phyloP scores from a whole-genome alignment of 2,888 invertebrate species.

The Aphidoletes aphidimyza region DNA sequence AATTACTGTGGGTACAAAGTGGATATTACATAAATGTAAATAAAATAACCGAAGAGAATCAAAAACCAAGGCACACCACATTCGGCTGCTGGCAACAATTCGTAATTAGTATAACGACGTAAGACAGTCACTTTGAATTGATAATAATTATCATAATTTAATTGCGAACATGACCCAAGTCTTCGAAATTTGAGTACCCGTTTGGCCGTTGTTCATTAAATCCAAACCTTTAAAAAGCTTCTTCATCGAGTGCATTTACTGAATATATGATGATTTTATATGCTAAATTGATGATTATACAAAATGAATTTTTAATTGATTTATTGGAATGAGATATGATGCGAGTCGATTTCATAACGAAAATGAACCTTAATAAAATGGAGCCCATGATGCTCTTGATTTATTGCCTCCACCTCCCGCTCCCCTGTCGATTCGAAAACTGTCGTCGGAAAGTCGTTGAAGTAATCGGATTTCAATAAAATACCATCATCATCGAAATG shows the following conservation, averaged over 20 bases:
- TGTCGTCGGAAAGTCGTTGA: background rate
- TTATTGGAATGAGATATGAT: background rate
- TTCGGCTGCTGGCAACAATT: background rate
- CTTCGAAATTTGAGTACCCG: too few species aligned
- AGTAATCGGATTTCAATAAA: background rate
- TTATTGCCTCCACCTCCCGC: too few species aligned
- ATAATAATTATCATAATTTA: slow-evolving; percentile 35
- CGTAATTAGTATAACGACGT: background rate
- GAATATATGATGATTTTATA: background rate
- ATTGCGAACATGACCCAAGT: background rate
- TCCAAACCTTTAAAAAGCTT: background rate
- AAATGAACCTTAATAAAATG: too few species aligned
- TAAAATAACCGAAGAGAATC: too few species aligned
- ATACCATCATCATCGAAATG: background rate
- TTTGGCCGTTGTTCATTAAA: too few species aligned
- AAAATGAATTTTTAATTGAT: slow-evolving; percentile 10
- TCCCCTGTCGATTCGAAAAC: too few species aligned
- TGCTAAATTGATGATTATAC: background rate
- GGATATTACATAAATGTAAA: too few species aligned
- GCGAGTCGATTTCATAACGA: too few species aligned
- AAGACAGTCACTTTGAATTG: slow-evolving; percentile 15
- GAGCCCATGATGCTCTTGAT: too few species aligned
- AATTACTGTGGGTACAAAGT: background rate
- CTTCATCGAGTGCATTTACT: background rate
- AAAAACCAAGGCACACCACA: background rate